Percentiles rank a stretch among this genome's conserved stretches.
Conservation (phyloP, 2,113 vertebrate genomes). For the Meleagris gallopavo region DNA sequence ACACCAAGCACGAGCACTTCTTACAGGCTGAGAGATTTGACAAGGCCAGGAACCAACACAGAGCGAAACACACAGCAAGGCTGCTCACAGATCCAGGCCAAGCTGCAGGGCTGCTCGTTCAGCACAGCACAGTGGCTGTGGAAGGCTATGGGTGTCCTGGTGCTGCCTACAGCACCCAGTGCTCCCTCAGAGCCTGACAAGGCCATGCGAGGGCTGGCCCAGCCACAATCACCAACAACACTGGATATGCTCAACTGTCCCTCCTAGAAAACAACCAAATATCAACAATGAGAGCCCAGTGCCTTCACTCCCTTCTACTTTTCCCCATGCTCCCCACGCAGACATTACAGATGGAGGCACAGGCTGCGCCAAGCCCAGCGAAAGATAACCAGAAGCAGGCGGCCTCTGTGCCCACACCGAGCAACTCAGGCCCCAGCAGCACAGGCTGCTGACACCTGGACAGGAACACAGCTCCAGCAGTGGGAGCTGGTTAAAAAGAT, state of each 20-base stretch:
- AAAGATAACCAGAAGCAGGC: not conserved
- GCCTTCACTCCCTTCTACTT: not conserved
- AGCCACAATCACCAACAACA: not conserved
- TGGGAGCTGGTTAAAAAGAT: not conserved
- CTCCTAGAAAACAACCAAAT: not conserved
- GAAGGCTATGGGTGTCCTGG: not conserved
- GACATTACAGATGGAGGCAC: not conserved
- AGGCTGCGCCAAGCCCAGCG: not conserved
- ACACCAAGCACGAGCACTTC: not conserved
- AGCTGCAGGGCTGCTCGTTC: not conserved
- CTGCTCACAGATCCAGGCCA: not conserved
- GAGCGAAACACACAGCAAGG: not conserved
- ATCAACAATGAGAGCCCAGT: not conserved
- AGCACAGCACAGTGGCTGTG: not conserved
- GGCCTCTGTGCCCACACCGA: conserved; percentile 15
- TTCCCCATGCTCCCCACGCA: not conserved
- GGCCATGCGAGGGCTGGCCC: not conserved
- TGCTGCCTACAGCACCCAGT: rapidly evolving
- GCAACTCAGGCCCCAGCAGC: conserved; percentile 16
- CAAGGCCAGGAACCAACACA: not conserved
- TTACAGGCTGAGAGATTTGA: not conserved
- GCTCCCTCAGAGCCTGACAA: not conserved
- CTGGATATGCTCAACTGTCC: not conserved
- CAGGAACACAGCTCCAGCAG: not conserved
- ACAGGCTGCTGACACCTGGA: conserved; percentile 12